Conservation (phyloP, 2,797 vertebrate species). For the Tokudaia muenninki region DNA sequence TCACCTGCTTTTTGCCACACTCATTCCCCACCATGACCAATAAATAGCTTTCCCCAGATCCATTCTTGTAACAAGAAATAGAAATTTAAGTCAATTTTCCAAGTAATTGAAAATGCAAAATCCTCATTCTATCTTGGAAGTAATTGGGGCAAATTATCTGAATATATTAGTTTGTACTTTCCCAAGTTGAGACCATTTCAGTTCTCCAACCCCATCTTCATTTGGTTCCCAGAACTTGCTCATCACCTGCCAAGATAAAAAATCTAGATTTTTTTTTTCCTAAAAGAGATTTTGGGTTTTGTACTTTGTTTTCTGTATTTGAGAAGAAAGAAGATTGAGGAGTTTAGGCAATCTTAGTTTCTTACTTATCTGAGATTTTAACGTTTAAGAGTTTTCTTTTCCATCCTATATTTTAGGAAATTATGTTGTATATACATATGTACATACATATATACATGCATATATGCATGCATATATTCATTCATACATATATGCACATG, state of each 20-base stretch:
- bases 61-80: conserved; percentile 46
- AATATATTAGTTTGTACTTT: conserved; percentile 53
- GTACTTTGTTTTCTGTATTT: background rate
- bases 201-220: too few relatives aligned
- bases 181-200: conserved; percentile 5
- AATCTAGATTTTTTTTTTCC: background rate
- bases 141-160: conserved; percentile 65
- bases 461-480: background rate
- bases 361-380: background rate
- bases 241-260: background rate
- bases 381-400: background rate
- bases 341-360: background rate
- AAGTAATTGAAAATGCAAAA: conserved; percentile 66
- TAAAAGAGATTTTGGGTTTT: conserved; percentile 59
- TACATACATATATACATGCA: too few relatives aligned
- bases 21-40: background rate
- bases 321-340: conserved; percentile 10
- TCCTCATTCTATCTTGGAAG: conserved; percentile 34
- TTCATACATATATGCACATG: too few relatives aligned
- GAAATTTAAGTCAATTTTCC: conserved; percentile 71
- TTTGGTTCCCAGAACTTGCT: background rate
- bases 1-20: background rate
- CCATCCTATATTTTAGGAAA: conserved; percentile 13
- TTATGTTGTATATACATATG: background rate
- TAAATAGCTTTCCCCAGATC: conserved; percentile 56